Base-by-base conservation (phyloP, 2,797 vertebrate species). In the Pterois miles region DNA sequence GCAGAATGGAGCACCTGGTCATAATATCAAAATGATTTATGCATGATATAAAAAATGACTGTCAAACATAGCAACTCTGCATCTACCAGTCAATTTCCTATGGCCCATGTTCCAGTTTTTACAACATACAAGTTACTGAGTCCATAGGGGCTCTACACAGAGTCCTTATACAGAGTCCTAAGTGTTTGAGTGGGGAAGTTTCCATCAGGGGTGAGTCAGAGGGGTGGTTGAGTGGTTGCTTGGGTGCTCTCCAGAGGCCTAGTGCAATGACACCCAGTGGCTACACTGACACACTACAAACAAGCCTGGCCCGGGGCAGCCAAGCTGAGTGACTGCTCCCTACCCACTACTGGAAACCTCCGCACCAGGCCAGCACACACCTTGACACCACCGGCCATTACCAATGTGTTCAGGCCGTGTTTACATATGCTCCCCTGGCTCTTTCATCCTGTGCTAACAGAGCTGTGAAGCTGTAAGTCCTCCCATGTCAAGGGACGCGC, bases 221-320 rank as follows among this genome's bases (percentile, higher is more conserved):
- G 88, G 88, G 92, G 86, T 91, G 92, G 88, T 83, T 92, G 85
- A 93, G 90, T 89, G 89, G 91, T 88, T 92, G 90, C 89, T 91
- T 93, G 90, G 92, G 90, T 89, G 87, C 89, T 92, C 92, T 94
- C 91, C 92, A 92, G 91, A 92, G 90, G 80, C 86, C 88, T 74
- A 68, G 88, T 91, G 91, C 91, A 93, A 95, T 94, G 95, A 94
- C 94, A 95, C 94, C 94, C 93, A 94, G 94, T 95, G 95, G 94
- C 91, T 89, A 90, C 82, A 87, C 81, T 87, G 84, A 92, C 91
- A 94, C 90, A 95, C 90, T 94, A 91, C 94, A 95, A 94, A 96
- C 89, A 91, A 88, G 25, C 68, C 72, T 76, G 84, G 85, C 80
- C 69, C 1, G 60, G 60, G 80, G 80, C 80, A 82, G 81, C 79